Evolutionary conservation across 2,113 vertebrate species (phyloP).

Genomic region (Erinaceus europaeus): DNA sequence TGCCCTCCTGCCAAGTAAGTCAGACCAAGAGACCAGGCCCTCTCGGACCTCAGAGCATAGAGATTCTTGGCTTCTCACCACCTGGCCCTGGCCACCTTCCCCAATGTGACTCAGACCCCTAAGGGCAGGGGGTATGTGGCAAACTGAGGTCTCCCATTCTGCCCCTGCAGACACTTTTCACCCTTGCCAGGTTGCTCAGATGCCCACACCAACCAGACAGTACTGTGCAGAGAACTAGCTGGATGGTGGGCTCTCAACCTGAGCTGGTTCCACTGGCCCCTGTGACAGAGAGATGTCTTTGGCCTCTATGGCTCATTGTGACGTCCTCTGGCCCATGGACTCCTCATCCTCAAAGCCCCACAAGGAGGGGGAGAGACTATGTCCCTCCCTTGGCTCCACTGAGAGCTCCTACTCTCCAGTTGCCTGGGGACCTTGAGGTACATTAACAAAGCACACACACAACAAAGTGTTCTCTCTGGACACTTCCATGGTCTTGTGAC

Average conservation of each 20-base stretch:
- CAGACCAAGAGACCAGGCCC: background rate
- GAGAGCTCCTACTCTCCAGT: too few species aligned
- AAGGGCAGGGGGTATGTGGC: background rate
- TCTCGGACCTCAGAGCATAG: too few species aligned
- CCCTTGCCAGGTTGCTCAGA: background rate
- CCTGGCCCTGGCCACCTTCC: background rate
- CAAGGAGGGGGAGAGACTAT: too few species aligned
- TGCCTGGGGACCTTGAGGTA: background rate
- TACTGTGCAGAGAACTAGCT: background rate
- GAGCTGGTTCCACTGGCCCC: background rate
- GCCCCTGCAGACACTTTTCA: background rate
- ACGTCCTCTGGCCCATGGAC: too few species aligned
- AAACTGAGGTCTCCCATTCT: background rate
- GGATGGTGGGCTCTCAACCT: rapidly evolving
- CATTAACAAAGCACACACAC: too few species aligned
- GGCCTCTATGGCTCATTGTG: background rate
- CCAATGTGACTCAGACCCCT: background rate
- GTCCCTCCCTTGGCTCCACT: too few species aligned
- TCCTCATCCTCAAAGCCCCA: too few species aligned
- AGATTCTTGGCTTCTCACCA: background rate
- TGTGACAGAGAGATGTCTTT: background rate
- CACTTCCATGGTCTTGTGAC: too few species aligned
- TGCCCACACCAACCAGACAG: background rate
- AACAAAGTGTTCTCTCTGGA: too few species aligned
- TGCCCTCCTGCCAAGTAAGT: background rate